Evolutionary conservation across 2,888 invertebrate genomes (phyloP).

Genomic region (Gryllus longicercus): DNA sequence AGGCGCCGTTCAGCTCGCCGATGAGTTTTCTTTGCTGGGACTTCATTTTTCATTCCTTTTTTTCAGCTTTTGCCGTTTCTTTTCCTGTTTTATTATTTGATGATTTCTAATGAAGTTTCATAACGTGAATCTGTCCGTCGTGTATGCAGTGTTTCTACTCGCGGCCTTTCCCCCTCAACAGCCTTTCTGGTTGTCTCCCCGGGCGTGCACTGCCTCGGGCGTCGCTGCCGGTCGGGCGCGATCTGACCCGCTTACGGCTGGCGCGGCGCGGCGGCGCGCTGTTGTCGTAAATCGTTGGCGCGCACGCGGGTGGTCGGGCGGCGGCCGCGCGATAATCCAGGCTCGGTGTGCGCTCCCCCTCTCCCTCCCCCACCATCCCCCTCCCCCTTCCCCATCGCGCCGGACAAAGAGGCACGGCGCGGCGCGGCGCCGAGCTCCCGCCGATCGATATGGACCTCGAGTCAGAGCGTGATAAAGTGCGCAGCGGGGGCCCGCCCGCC

Average conservation of each 20-base stretch:
- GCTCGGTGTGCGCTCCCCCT: neutral
- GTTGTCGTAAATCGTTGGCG: neutral
- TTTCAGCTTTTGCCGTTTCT: no score
- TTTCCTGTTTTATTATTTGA: no score
- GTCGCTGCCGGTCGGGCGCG: neutral
- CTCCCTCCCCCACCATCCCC: neutral
- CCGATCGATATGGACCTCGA: slow-evolving; percentile 10
- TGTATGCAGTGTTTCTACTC: no score
- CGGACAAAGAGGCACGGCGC: neutral
- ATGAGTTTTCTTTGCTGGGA: no score
- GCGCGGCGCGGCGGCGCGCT: neutral
- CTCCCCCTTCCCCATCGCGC: neutral
- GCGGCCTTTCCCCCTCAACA: no score
- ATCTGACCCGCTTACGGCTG: neutral
- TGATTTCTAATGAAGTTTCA: no score
- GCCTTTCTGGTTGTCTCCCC: no score
- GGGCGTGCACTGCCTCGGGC: no score
- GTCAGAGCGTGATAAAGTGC: slow-evolving; percentile 4
- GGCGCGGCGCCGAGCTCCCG: slow-evolving; percentile 6
- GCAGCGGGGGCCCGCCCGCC: neutral
- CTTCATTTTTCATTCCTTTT: no score
- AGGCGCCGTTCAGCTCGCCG: no score
- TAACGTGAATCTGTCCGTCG: no score
- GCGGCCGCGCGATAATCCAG: neutral
- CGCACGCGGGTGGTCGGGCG: neutral